Percentiles rank a stretch among this genome's conserved stretches.
phyloP scores from a whole-genome alignment of 2,797 vertebrate genomes.

The Aphelocoma californica region DNA sequence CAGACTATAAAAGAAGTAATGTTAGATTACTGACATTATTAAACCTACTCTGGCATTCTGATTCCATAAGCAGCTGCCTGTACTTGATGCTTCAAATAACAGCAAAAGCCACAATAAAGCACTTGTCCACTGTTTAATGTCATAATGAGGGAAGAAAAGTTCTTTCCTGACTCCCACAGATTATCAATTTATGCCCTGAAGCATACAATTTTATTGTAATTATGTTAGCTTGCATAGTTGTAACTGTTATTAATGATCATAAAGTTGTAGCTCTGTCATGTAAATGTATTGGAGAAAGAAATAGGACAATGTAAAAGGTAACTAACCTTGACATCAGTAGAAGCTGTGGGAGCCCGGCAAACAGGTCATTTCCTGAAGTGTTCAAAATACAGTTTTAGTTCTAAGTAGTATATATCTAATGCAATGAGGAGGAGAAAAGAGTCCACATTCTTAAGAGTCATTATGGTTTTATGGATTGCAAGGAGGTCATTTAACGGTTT shows the following conservation, averaged over 20 bases:
- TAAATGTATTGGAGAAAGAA: conserved; percentile 22
- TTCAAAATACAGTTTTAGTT: not conserved
- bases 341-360: not conserved
- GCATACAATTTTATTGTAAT: conserved; percentile 6
- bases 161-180: not conserved
- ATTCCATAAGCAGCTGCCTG: not conserved
- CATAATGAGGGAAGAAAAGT: not conserved
- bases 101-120: not conserved
- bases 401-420: not conserved
- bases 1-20: not conserved
- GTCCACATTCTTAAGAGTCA: not conserved
- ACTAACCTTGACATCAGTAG: conserved; percentile 33
- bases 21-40: not conserved
- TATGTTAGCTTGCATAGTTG: not conserved
- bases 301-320: not conserved
- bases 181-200: conserved; percentile 32
- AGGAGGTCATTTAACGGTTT: not conserved
- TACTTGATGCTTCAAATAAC: not conserved
- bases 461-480: not conserved
- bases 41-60: not conserved
- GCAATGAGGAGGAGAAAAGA: not conserved
- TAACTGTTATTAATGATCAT: conserved; percentile 31
- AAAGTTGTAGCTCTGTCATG: conserved; percentile 11
- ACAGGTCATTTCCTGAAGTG: not conserved
- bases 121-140: not conserved